These are phyloP conservation scores for Lepidochrysops patricia DNA, from an alignment of 2,888 invertebrate species.

Conservation along the genomic window DNA sequence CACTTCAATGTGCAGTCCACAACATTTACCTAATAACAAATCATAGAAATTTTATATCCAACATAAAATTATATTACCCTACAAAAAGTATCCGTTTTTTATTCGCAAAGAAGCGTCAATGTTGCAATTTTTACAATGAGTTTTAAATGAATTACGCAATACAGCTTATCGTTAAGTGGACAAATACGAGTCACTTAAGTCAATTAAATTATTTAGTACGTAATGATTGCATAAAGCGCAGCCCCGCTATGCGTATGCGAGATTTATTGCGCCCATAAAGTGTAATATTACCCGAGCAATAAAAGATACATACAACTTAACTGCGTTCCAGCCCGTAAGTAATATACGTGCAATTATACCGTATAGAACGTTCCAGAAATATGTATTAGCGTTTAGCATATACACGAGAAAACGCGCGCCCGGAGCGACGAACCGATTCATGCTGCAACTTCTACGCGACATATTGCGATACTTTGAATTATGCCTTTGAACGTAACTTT, in stretches of 20 bases:
- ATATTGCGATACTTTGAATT: slow-evolving; percentile 9
- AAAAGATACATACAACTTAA: slow-evolving; percentile 54
- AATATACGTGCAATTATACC: slow-evolving; percentile 35
- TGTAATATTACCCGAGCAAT: slow-evolving; percentile 58
- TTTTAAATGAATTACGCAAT: not conserved
- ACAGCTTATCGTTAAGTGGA: slow-evolving; percentile 13
- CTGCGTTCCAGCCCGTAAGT: slow-evolving; percentile 40
- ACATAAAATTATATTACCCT: slow-evolving; percentile 57
- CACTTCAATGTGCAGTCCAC: not conserved
- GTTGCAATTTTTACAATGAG: not conserved
- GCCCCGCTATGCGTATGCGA: slow-evolving; percentile 40
- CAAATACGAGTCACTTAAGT: not conserved
- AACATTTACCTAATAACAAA: slow-evolving; percentile 20
- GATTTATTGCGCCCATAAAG: slow-evolving; percentile 62
- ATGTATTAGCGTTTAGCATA: slow-evolving; percentile 1
- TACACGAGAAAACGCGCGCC: not conserved
- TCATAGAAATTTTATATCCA: slow-evolving; percentile 41
- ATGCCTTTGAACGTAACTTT: slow-evolving; percentile 3
- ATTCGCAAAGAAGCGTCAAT: not conserved
- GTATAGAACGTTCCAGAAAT: slow-evolving; percentile 16
- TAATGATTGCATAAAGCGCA: slow-evolving; percentile 41
- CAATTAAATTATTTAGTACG: slow-evolving; percentile 10
- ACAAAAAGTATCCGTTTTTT: slow-evolving; percentile 32
- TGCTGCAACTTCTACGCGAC: not conserved
- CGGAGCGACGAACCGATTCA: not conserved